Evolutionary conservation across 2,888 invertebrate genomes (phyloP), one percentile per base, ranked within the genome.

Genomic region (Aphodius sticticus): DNA sequence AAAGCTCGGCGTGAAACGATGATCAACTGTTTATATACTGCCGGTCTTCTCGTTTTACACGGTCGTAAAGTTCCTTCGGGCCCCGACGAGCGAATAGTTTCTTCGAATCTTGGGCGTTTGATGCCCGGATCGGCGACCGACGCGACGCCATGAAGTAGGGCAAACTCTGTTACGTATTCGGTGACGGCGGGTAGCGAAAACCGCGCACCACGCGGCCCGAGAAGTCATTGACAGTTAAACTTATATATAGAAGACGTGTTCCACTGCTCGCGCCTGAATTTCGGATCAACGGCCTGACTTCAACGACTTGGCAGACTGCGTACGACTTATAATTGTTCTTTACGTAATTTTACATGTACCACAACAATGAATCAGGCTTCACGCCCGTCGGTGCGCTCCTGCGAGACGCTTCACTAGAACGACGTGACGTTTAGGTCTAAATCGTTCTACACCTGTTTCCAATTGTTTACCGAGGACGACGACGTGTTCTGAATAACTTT

Each of bases 191-290:
- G 14, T n/a, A 37, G 74, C 2, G 12, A 53, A 53, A 53, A 12
- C 53, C 9, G 12, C 53, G 53, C 12, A 53, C 53, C 53, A 53
- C 53, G 53, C 53, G 53, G 12, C 9, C 26, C 1, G 3, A 81
- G 83, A 82, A 85, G 84, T 84, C 85, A 85, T 85, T 85, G 85
- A 83, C 85, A 85, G 85, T 84, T 84, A 83, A 84, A 84, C 74
- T 85, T 85, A 85, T 84, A 85, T 85, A 84, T 85, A 85, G 84
- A 83, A 85, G 84, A 83, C 83, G 82, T 85, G 85, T 84, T 85
- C 85, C 83, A 85, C 84, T 85, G 83, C 84, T 85, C 84, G 81
- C 82, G 83, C 82, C 81, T 81, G 83, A 81, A 81, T 82, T 81
- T 80, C 81, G 80, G 82, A 82, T 80, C 81, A 82, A 82, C 80